Percentiles rank a stretch among this genome's conserved stretches.
Conservation (phyloP, 2,113 vertebrate species). For the Enhydra lutris region DNA sequence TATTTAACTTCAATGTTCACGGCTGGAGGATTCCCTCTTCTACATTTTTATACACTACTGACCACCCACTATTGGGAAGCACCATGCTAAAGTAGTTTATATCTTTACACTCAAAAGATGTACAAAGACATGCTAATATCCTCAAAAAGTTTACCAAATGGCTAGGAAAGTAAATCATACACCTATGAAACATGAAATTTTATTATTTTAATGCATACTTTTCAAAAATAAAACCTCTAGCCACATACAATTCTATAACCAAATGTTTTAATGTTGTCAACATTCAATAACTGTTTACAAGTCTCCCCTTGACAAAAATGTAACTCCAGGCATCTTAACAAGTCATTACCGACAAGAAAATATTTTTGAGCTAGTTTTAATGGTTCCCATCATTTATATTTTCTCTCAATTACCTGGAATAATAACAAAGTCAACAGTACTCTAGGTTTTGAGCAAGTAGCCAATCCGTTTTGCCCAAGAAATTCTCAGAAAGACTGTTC, state of each 20-base stretch:
- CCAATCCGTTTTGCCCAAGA: neutral
- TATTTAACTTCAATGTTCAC: neutral
- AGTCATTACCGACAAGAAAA: constrained; percentile 65
- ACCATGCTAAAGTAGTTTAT: neutral
- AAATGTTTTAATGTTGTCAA: constrained; percentile 79
- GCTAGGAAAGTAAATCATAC: constrained; percentile 1
- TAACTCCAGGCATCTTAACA: constrained; percentile 76
- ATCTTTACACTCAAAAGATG: neutral
- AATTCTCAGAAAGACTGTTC: neutral
- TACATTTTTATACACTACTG: neutral
- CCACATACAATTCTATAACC: constrained; percentile 73
- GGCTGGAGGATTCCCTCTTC: neutral
- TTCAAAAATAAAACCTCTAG: constrained; percentile 80
- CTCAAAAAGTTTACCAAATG: neutral
- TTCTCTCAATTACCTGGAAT: constrained; percentile 66
- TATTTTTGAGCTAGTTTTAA: constrained; percentile 69
- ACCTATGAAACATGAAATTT: constrained; percentile 57
- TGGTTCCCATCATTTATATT: constrained; percentile 54
- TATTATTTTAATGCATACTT: constrained; percentile 81
- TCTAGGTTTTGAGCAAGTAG: neutral
- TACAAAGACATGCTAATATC: neutral
- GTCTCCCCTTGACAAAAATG: constrained; percentile 77
- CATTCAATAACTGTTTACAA: constrained; percentile 79
- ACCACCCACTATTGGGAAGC: neutral
- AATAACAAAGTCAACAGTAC: constrained; percentile 64